phyloP scores from a whole-genome alignment of 1,140 invertebrate species.

The Tetramorium parvispinum region DNA sequence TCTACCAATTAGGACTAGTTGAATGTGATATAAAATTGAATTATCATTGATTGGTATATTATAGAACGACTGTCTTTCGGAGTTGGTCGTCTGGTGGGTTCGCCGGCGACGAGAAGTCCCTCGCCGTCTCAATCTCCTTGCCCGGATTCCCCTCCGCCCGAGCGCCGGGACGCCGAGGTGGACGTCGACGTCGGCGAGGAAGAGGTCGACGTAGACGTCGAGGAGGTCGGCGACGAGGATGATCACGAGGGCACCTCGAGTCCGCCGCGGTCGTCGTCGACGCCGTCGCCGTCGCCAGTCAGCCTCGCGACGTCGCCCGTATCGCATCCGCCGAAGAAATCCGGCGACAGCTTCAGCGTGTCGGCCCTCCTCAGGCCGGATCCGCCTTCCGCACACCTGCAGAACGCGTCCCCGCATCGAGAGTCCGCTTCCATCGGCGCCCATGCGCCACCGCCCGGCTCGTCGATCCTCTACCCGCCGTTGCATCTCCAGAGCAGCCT shows the following conservation, averaged over 20 bases:
- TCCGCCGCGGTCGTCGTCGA: slow-evolving; percentile 80
- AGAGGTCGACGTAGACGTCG: slow-evolving; percentile 84
- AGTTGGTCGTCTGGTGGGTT: slow-evolving; percentile 83
- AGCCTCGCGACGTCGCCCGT: slow-evolving; percentile 71
- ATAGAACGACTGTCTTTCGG: slow-evolving; percentile 84
- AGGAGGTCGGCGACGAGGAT: slow-evolving; percentile 84
- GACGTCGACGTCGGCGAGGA: slow-evolving; percentile 83
- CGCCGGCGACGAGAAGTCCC: slow-evolving; percentile 82
- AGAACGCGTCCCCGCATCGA: slow-evolving; percentile 81
- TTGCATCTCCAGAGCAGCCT: slow-evolving; percentile 81
- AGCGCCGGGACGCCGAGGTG: slow-evolving; percentile 81
- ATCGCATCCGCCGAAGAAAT: slow-evolving; percentile 83
- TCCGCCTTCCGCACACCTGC: slow-evolving; percentile 87
- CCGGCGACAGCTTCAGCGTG: slow-evolving; percentile 91
- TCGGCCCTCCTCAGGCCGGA: slow-evolving; percentile 92
- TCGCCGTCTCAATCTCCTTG: slow-evolving; percentile 82
- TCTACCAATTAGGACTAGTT: neutral
- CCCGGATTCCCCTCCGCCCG: slow-evolving; percentile 79
- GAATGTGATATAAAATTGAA: neutral
- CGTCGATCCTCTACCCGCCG: slow-evolving; percentile 87
- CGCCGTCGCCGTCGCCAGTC: slow-evolving; percentile 80
- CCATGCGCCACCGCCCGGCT: slow-evolving; percentile 66
- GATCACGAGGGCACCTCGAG: slow-evolving; percentile 81
- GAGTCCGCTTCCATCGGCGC: slow-evolving; percentile 83
- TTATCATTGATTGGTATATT: slow-evolving; percentile 24